These are phyloP conservation scores for Neoniphon sammara DNA, from an alignment of 2,797 vertebrate genomes.

Conservation along the genomic window DNA sequence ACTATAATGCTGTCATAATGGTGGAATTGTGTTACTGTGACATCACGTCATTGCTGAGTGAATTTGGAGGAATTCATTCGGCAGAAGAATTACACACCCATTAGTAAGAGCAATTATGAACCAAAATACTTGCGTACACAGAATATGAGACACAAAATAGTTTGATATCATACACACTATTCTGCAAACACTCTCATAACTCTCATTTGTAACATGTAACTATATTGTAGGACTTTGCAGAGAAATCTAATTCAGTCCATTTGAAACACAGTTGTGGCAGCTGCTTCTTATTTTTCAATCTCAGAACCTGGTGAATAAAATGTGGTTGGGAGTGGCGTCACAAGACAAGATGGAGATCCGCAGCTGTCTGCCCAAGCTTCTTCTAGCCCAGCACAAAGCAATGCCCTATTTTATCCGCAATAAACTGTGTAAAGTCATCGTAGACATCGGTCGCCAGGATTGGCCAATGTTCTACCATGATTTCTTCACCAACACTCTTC, in stretches of 20 bases:
- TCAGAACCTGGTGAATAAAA: conserved; percentile 98
- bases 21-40: not conserved
- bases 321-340: conserved; percentile 97
- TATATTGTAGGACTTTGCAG: not conserved
- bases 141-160: not conserved
- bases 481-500: conserved; percentile 97
- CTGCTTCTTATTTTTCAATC: conserved; percentile 10
- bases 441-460: conserved; percentile 97
- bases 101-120: too few relatives aligned
- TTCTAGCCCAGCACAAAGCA: conserved; percentile 93
- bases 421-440: conserved; percentile 98
- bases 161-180: too few relatives aligned
- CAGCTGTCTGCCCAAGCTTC: conserved; percentile 95
- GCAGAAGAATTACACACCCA: too few relatives aligned
- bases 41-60: not conserved
- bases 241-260: not conserved
- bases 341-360: conserved; percentile 99
- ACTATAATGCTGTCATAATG: not conserved
- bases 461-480: conserved; percentile 99
- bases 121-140: not conserved
- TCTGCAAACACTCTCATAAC: not conserved
- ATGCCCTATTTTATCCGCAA: conserved; percentile 98
- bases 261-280: not conserved
- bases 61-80: too few relatives aligned
- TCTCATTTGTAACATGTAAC: not conserved